Base-by-base conservation (phyloP, 2,113 vertebrate species). In the Petrocephalus zakoni region DNA sequence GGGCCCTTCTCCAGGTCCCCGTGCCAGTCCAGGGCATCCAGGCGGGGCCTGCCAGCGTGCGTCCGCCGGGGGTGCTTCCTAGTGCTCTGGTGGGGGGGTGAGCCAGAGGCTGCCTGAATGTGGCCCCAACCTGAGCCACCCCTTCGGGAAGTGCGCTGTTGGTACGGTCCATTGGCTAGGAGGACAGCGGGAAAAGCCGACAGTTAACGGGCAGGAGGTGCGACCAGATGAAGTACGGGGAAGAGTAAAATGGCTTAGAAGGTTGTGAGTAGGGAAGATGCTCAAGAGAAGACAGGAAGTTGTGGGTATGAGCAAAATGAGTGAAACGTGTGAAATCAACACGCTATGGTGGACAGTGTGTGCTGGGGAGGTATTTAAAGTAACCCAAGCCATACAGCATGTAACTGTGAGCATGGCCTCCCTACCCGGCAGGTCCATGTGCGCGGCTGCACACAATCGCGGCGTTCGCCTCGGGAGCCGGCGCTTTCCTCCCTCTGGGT, bases 361-460 rank as follows among this genome's bases (percentile, higher is more conserved):
- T 55, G 53, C 53, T 55, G 11, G 17, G 17, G 17, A 55, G 11
- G 72, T 78, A 7, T 75, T 5, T 78, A 78, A 78, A 19, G 13
- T 78, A 42, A 78, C 34, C 34, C 17, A 5, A 2, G 22, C 29
- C 68, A 75, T 6, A 72, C 6, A 17, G 10, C 6, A 87, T 49
- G 22, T 47, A 22, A 47, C 34, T n/a, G 29, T 85, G 49, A 86
- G 1, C n/a, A 29, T 19, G 49, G 25, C 15, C 37, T 22, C 34
- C 91, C 92, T 88, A 95, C 95, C 95, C 87, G 95, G 91, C 22
- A 94, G 92, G 88, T 95, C 95, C 92, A 95, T 94, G 91, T 94
- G 94, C 5, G 94, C 93, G 2, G 94, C 93, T 85, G 94, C 90
- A 34, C 93, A 93, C 2, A 2, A 5, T 53, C 5, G n/a, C 25